These are phyloP conservation scores for Bradypus variegatus DNA, from an alignment of 2,797 vertebrate species.

Conservation along the genomic window DNA sequence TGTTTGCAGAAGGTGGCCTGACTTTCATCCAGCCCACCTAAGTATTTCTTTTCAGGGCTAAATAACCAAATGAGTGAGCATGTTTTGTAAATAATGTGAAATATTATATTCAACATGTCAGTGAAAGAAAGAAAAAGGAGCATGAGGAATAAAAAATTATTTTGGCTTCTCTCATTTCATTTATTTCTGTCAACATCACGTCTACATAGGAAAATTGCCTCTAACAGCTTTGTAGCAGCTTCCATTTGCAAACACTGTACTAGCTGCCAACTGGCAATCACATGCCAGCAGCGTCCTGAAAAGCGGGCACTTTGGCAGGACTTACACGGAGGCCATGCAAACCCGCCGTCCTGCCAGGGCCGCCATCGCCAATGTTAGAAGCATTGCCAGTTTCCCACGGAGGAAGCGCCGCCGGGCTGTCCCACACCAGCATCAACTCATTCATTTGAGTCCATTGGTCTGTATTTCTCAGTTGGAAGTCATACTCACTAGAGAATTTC, in stretches of 20 bases:
- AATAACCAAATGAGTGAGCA: background rate
- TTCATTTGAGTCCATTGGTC: background rate
- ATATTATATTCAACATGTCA: background rate
- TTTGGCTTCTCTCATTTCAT: background rate
- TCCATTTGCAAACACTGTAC: background rate
- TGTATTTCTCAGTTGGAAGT: background rate
- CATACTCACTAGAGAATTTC: too few relatives aligned
- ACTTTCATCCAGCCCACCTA: background rate
- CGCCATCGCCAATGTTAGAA: accelerated
- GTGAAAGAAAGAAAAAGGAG: background rate
- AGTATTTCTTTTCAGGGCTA: background rate
- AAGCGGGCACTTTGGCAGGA: background rate
- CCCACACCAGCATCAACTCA: too few relatives aligned
- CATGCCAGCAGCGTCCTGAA: background rate
- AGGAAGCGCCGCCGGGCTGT: accelerated
- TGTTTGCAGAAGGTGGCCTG: background rate
- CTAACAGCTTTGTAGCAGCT: background rate
- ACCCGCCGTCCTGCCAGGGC: accelerated
- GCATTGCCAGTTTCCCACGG: background rate
- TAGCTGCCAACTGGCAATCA: accelerated
- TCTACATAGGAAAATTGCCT: background rate
- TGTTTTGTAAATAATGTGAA: background rate
- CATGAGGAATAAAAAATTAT: accelerated
- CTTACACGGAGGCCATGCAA: background rate
- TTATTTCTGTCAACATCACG: background rate